Conservation (phyloP, 1,140 invertebrate species). For the Homarus americanus region DNA sequence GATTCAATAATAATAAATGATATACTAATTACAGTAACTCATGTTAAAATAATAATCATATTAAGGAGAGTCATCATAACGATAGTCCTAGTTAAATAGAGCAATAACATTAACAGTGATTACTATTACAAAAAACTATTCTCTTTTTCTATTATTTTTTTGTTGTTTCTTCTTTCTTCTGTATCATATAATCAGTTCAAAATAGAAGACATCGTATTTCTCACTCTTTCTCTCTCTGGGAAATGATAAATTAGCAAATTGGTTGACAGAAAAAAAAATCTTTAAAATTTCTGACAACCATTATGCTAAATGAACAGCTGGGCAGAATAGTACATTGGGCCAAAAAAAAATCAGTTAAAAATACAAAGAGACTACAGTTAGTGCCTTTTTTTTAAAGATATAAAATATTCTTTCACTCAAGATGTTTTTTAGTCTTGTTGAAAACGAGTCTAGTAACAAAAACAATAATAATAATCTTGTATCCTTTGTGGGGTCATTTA, state of each 20-base stretch:
- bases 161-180: no score
- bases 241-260: conserved; percentile 47
- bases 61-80: conserved; percentile 53
- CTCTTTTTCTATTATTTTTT: no score
- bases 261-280: background rate
- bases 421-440: no score
- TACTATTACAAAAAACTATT: conserved; percentile 58
- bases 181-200: conserved; percentile 47
- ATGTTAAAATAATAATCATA: conserved; percentile 58
- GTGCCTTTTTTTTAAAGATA: no score
- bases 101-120: conserved; percentile 63
- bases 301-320: conserved; percentile 13
- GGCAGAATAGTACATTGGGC: conserved; percentile 42
- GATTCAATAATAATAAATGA: conserved; percentile 19
- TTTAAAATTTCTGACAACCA: conserved; percentile 18
- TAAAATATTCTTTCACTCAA: no score
- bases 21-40: conserved; percentile 48
- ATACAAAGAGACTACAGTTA: no score
- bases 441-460: no score
- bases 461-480: no score
- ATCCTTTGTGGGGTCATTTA: no score
- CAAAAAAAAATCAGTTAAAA: conserved; percentile 21
- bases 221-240: conserved; percentile 44
- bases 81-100: conserved; percentile 63
- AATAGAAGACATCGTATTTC: conserved; percentile 56